Conservation (phyloP, 1,140 invertebrate genomes). For the Physella acuta region DNA sequence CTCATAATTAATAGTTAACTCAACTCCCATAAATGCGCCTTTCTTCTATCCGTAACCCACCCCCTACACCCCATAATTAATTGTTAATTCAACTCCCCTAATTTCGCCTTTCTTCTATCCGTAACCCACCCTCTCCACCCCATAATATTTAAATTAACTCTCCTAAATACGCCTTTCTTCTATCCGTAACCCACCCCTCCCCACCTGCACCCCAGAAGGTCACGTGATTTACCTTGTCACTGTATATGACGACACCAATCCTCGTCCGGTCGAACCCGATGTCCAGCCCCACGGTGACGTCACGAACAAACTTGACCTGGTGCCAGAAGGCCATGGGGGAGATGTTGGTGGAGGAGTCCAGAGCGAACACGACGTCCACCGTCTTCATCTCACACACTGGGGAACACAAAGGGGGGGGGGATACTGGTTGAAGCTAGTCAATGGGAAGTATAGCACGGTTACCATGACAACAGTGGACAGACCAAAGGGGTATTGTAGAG, state of each 20-base stretch:
- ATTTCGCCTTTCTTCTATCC: too few species aligned
- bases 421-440: too few species aligned
- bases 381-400: conserved; percentile 39
- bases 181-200: too few species aligned
- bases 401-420: background rate
- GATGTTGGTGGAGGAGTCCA: conserved; percentile 41
- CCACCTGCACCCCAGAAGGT: too few species aligned
- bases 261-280: conserved; percentile 35
- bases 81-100: too few species aligned
- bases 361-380: conserved; percentile 42
- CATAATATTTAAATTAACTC: too few species aligned
- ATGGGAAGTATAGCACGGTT: background rate
- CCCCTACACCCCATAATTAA: too few species aligned
- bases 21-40: too few species aligned
- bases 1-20: too few species aligned
- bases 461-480: background rate
- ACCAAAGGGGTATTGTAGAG: background rate
- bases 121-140: too few species aligned
- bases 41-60: too few species aligned
- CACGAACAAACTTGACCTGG: conserved; percentile 40
- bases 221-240: conserved; percentile 32
- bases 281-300: conserved; percentile 35
- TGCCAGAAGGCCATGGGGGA: conserved; percentile 32
- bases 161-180: too few species aligned
- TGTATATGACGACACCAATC: conserved; percentile 38